Base-by-base conservation (phyloP, 2,113 vertebrate species). In the Odontesthes bonariensis region DNA sequence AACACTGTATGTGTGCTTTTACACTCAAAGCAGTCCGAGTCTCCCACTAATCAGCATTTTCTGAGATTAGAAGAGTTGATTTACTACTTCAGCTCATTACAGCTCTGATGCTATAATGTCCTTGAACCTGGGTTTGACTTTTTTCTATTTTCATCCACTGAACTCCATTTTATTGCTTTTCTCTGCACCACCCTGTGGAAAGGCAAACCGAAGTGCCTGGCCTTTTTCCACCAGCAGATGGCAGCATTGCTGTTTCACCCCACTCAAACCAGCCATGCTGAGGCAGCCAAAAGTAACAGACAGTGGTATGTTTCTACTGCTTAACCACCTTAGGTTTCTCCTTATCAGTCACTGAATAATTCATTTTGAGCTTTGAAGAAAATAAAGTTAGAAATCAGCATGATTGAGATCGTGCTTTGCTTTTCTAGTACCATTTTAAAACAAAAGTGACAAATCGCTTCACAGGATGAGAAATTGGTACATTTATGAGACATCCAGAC, bases 231-330 rank as follows among this genome's bases (percentile, higher is more conserved):
- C 82, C 89, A 89, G 74, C 73, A 92, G 89, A 86, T 86, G 91
- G 91, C 88, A 92, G 91, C 81, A 85, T 90, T 69, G 75, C 51
- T 52, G 44, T 79, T 90, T 74, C 61, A 4, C 63, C 44, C 10
- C 13, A 4, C 2, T 5, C 14, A 7, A 12, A 14, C 27, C 14
- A 6, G 27, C 31, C 62, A 10, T 46, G 44, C 5, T 19, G 46
- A n/a, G 19, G 46, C 46, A 49, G 46, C 17, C 46, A 49, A n/a
- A 5, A 14, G 3, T 3, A 2, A 12, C 40, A 3, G 40, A 14
- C 2, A 10, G 16, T 31, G 31, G 23, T 1, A 3, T 35, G 51
- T 76, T 55, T 53, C 33, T 63, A 75, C 66, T 69, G 46, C 4
- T n/a, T 22, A 63, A 52, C 69, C 68, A 53, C 55, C 62, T 64